Conservation (phyloP, 2,113 vertebrate genomes). For the Candoia aspera region DNA sequence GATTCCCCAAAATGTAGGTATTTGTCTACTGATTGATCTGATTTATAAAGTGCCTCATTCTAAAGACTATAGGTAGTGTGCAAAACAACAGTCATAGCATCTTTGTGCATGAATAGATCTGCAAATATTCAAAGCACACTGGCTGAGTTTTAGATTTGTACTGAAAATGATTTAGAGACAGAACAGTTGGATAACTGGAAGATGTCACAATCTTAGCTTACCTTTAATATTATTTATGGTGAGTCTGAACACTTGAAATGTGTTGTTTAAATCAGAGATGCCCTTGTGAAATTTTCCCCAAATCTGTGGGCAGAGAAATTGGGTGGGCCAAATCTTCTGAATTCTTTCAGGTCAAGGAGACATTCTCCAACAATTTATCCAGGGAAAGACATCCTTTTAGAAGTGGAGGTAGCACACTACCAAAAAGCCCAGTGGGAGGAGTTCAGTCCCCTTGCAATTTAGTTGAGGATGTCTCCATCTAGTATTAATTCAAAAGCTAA, state of each 20-base stretch:
- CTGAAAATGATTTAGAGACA: background rate
- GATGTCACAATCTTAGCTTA: background rate
- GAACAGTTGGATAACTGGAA: background rate
- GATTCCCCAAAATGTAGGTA: background rate
- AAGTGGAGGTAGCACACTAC: background rate
- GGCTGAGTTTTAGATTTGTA: background rate
- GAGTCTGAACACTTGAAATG: background rate
- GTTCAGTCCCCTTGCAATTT: background rate
- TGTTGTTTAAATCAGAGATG: background rate
- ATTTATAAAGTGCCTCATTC: background rate
- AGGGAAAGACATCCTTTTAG: background rate
- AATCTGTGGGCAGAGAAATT: background rate
- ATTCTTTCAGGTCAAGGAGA: background rate
- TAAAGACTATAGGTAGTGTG: background rate
- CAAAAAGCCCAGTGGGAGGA: background rate
- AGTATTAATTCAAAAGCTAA: background rate
- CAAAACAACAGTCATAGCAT: background rate
- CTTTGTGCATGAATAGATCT: background rate
- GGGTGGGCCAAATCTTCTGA: background rate
- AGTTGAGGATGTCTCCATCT: background rate
- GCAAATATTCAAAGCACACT: background rate
- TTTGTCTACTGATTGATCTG: background rate
- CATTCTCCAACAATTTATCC: background rate
- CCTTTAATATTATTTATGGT: background rate
- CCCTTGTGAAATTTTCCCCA: background rate